A percentile compares a stretch with the other conserved stretches of the same genome.
phyloP scores from a whole-genome alignment of 2,797 vertebrate species.

The Chaunax sp. region DNA sequence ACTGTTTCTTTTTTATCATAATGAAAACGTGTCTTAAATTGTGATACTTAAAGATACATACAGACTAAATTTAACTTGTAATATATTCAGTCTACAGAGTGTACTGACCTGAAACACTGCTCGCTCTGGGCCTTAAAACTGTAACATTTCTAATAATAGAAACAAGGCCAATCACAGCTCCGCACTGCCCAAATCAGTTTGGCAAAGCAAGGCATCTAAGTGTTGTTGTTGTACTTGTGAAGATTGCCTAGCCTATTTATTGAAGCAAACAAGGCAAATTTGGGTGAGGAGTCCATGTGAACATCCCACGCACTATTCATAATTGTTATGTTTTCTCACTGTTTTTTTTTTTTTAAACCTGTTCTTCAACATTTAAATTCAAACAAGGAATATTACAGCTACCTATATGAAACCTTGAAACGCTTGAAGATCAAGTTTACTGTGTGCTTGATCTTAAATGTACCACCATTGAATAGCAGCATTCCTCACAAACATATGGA shows the following conservation, averaged over 20 bases:
- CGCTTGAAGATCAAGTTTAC: neutral
- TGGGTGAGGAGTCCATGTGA: neutral
- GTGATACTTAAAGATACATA: no score
- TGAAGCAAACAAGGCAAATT: neutral
- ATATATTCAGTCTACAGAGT: no score
- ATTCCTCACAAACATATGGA: conserved; percentile 14
- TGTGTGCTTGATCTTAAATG: neutral
- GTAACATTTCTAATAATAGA: conserved; percentile 16
- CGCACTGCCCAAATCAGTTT: neutral
- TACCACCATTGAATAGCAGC: conserved; percentile 2
- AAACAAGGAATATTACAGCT: neutral
- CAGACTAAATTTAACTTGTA: neutral
- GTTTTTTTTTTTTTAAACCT: neutral
- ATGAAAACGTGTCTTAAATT: no score
- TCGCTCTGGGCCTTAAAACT: no score
- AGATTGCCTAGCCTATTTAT: neutral
- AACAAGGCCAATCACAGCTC: no score
- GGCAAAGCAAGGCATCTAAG: neutral
- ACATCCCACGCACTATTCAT: neutral
- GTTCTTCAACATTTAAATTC: neutral
- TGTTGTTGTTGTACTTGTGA: no score
- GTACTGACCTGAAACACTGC: neutral
- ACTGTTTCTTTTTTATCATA: no score
- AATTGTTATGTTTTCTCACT: no score
- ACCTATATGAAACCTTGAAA: neutral